These are phyloP conservation scores for Tetramorium parvispinum DNA, from an alignment of 1,140 invertebrate genomes.

Conservation along the genomic window DNA sequence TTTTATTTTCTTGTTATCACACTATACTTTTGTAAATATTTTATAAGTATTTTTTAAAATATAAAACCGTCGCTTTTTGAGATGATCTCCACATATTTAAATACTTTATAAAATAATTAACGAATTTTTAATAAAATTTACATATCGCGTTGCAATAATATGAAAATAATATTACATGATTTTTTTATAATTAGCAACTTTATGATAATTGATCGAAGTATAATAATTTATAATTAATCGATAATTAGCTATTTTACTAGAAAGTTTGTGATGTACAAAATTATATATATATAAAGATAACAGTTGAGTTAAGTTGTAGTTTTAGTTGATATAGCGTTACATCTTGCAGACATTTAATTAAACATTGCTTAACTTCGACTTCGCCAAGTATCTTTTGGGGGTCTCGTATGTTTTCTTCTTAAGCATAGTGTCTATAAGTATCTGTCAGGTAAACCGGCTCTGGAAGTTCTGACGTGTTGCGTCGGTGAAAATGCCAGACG, in stretches of 20 bases:
- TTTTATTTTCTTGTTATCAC: not conserved
- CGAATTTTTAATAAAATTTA: too few species aligned
- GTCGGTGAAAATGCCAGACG: slow-evolving; percentile 61
- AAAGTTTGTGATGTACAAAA: not conserved
- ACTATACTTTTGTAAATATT: not conserved
- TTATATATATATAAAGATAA: not conserved
- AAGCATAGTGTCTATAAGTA: slow-evolving; percentile 60
- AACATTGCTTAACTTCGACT: slow-evolving; percentile 40
- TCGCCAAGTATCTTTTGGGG: slow-evolving; percentile 25
- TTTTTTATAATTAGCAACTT: not conserved
- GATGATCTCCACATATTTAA: too few species aligned
- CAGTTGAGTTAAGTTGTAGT: not conserved
- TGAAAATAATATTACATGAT: not conserved
- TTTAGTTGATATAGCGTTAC: not conserved
- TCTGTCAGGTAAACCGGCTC: slow-evolving; percentile 51
- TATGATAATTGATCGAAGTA: not conserved
- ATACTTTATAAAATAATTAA: too few species aligned
- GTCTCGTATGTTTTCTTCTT: slow-evolving; percentile 23
- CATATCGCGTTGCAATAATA: not conserved
- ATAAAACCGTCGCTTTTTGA: too few species aligned
- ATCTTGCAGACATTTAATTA: slow-evolving; percentile 21
- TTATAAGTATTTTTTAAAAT: too few species aligned
- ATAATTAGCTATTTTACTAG: not conserved
- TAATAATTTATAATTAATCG: too few species aligned
- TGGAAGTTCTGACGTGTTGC: slow-evolving; percentile 60